Percentiles rank a stretch among this genome's conserved stretches.
These are phyloP conservation scores for Progne subis DNA, from an alignment of 2,113 vertebrate genomes.

Conservation along the genomic window DNA sequence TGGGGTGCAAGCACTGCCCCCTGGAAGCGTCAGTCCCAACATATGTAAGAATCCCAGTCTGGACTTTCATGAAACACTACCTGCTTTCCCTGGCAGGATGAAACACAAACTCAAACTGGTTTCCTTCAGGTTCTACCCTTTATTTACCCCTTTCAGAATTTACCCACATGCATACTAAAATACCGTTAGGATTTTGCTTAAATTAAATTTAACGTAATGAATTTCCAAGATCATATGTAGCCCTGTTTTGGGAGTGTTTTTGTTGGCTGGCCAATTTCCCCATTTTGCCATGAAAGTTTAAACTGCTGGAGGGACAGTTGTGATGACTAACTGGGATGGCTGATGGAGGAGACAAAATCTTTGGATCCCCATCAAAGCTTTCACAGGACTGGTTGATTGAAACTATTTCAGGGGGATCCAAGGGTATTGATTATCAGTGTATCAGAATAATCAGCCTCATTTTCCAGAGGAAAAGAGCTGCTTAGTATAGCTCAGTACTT, in stretches of 20 bases:
- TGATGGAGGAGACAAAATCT: background rate
- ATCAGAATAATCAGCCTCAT: background rate
- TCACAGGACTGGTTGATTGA: background rate
- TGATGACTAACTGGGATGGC: background rate
- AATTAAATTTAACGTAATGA: background rate
- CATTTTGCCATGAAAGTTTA: background rate
- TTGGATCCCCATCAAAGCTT: background rate
- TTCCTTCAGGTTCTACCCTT: background rate
- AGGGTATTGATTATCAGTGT: background rate
- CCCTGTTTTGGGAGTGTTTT: background rate
- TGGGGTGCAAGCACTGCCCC: background rate
- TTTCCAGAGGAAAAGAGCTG: background rate
- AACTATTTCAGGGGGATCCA: background rate
- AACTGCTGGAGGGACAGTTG: background rate
- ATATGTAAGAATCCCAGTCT: rapidly evolving
- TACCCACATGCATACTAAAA: background rate
- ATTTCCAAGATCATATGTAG: background rate
- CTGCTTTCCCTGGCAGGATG: background rate
- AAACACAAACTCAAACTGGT: background rate
- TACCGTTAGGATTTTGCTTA: rapidly evolving
- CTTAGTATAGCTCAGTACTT: background rate
- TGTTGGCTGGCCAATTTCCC: background rate
- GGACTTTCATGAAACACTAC: background rate
- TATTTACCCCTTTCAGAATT: background rate
- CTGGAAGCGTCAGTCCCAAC: background rate